Conservation (phyloP, 2,888 invertebrate species). For the Acanthacorydalis orientalis region DNA sequence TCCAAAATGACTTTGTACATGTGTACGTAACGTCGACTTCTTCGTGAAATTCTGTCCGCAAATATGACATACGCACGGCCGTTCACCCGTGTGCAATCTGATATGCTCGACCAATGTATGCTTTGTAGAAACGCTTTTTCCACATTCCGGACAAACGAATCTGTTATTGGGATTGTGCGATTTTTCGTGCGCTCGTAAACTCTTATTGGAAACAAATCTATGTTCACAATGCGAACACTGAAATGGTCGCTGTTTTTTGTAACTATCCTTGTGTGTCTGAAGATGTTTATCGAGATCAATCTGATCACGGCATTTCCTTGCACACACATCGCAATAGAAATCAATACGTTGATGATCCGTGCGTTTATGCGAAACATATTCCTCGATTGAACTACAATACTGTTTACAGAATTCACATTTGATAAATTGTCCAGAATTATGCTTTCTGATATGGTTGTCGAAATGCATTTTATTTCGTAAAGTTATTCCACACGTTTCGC, state of each 20-base stretch:
- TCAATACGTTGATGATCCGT: not conserved
- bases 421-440: not conserved
- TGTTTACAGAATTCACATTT: not conserved
- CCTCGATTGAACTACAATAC: not conserved
- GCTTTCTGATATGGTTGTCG: not conserved
- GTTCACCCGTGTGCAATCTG: slow-evolving; percentile 19
- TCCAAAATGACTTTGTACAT: slow-evolving; percentile 33
- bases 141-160: not conserved
- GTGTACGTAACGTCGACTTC: slow-evolving; percentile 26
- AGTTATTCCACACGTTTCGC: not conserved
- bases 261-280: not conserved
- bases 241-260: not conserved
- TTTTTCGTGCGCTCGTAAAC: not conserved
- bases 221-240: not conserved
- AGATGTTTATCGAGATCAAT: not conserved
- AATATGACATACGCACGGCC: slow-evolving; percentile 9
- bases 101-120: not conserved
- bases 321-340: not conserved
- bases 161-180: not conserved
- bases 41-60: not conserved
- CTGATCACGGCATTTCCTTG: not conserved
- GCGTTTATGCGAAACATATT: not conserved
- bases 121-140: not conserved
- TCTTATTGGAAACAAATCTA: not conserved
- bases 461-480: not conserved